Percentiles rank a stretch among this genome's conserved stretches.
Conservation (phyloP, 2,797 vertebrate genomes). For the Ataeniobius toweri region DNA sequence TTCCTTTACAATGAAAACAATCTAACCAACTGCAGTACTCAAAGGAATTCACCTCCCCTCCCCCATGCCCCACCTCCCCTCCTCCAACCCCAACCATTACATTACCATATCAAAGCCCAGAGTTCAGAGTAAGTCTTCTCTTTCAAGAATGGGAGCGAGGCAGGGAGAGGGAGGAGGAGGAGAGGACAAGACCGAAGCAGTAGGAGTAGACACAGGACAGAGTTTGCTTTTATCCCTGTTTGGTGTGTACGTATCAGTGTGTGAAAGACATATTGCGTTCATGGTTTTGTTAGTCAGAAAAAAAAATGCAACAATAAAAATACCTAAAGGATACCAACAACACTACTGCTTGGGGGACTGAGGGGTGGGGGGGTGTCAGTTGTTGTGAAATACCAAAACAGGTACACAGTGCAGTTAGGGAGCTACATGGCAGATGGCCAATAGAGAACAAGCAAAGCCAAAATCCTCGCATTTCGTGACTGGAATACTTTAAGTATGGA, state of each 20-base stretch:
- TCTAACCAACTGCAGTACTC: constrained; percentile 85
- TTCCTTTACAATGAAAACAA: constrained; percentile 89
- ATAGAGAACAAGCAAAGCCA: constrained; percentile 51
- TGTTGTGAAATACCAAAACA: constrained; percentile 72
- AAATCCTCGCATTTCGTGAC: constrained; percentile 49
- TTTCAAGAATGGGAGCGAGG: constrained; percentile 83
- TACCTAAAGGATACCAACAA: constrained; percentile 15
- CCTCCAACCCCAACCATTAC: constrained; percentile 73
- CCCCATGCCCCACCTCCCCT: constrained; percentile 73
- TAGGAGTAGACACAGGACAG: constrained; percentile 80
- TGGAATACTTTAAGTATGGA: constrained; percentile 42
- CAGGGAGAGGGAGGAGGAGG: constrained; percentile 69
- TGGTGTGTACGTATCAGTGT: constrained; percentile 51
- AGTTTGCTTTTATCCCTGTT: constrained; percentile 82
- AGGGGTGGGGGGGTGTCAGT: constrained; percentile 57
- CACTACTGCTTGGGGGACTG: constrained; percentile 76
- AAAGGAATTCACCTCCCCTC: constrained; percentile 84
- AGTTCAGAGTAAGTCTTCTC: constrained; percentile 87
- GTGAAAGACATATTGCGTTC: constrained; percentile 44
- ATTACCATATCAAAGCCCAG: constrained; percentile 88
- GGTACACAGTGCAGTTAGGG: constrained; percentile 66
- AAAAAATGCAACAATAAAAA: background rate
- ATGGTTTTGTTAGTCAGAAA: constrained; percentile 44
- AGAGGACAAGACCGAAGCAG: constrained; percentile 81
- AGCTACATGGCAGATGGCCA: constrained; percentile 68